Percentiles rank a stretch among this genome's conserved stretches.
Conservation (phyloP, 2,797 vertebrate species). For the Sebastes variabilis region DNA sequence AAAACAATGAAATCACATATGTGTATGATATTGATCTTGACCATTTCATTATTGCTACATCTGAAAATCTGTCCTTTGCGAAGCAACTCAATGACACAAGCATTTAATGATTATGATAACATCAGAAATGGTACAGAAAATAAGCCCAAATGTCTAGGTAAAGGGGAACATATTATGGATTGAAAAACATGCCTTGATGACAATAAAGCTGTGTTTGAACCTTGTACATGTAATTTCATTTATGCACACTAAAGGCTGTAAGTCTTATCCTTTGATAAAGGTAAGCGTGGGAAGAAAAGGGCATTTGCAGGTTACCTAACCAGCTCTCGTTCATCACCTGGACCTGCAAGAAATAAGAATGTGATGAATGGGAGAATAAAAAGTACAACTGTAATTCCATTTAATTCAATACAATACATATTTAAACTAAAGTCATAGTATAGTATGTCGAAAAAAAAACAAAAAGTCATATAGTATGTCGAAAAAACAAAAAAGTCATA, state of each 20-base stretch:
- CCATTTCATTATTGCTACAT: conserved; percentile 46
- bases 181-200: conserved; percentile 52
- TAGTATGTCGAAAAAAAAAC: neutral
- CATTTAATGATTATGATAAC: conserved; percentile 51
- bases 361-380: neutral
- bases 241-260: conserved; percentile 25
- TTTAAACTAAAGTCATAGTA: neutral
- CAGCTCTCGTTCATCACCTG: conserved; percentile 29
- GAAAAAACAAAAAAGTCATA: neutral
- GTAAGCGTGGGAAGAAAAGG: conserved; percentile 16
- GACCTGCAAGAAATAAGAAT: conserved; percentile 35
- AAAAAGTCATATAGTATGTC: neutral
- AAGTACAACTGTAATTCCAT: neutral
- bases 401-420: no score
- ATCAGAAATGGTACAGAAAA: conserved; percentile 6
- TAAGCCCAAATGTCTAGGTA: conserved; percentile 7
- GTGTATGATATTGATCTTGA: conserved; percentile 9
- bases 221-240: conserved; percentile 25
- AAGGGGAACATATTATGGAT: conserved; percentile 12
- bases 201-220: conserved; percentile 72
- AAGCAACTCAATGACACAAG: conserved; percentile 39
- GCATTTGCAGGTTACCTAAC: conserved; percentile 1
- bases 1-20: conserved; percentile 16
- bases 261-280: conserved; percentile 13
- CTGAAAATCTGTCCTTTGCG: conserved; percentile 23